Evolutionary conservation across 2,888 invertebrate species (phyloP).

Genomic region (Camponotus fellah): DNA sequence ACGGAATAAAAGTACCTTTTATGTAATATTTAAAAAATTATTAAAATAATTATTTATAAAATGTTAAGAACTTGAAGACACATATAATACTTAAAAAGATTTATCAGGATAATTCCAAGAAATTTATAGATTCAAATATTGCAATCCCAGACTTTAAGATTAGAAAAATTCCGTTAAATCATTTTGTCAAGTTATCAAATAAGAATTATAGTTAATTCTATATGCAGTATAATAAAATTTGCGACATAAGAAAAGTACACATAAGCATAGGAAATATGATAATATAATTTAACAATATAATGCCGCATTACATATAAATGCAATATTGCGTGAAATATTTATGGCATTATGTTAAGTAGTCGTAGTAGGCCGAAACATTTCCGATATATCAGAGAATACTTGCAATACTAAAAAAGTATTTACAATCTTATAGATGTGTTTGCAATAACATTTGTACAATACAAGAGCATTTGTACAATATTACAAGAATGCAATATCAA

Average conservation of each 20-base stretch:
- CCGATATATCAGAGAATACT: constrained; percentile 9
- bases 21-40: background rate
- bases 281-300: background rate
- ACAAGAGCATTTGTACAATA: constrained; percentile 11
- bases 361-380: constrained; percentile 11
- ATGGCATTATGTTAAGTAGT: constrained; percentile 6
- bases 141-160: background rate
- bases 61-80: background rate
- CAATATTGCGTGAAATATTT: constrained; percentile 13
- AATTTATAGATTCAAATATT: background rate
- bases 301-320: background rate
- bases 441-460: background rate
- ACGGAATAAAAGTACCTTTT: background rate
- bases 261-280: background rate
- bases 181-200: background rate
- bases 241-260: background rate
- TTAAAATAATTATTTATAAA: constrained; percentile 9
- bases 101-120: background rate
- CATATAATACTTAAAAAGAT: background rate
- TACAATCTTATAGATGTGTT: background rate
- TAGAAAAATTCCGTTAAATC: background rate
- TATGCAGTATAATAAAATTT: background rate
- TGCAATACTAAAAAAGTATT: constrained; percentile 25
- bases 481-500: constrained; percentile 1
- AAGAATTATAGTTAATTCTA: constrained; percentile 2